Percentiles rank a stretch among this genome's conserved stretches.
These are phyloP conservation scores for Bruchidius siliquastri DNA, from an alignment of 2,888 invertebrate genomes.

Conservation along the genomic window DNA sequence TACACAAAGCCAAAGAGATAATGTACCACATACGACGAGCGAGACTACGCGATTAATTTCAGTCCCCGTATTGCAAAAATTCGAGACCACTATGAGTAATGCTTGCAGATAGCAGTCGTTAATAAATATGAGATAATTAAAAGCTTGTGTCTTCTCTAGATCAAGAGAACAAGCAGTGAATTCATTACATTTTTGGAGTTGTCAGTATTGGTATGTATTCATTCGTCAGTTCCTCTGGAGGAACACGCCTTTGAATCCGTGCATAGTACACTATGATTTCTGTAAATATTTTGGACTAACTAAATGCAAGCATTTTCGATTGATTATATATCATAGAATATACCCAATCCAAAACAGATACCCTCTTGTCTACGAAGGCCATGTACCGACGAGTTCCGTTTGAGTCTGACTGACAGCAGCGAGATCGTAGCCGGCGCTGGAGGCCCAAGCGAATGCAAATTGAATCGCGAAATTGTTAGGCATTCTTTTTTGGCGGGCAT, in stretches of 20 bases:
- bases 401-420: constrained; percentile 28
- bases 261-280: no score
- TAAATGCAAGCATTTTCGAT: no score
- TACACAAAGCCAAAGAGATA: not conserved
- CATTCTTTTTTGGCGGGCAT: constrained; percentile 34
- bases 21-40: not conserved
- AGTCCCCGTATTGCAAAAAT: not conserved
- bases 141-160: not conserved
- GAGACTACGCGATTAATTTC: not conserved
- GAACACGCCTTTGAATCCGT: no score
- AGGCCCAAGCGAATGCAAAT: constrained; percentile 40
- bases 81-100: not conserved
- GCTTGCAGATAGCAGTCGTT: not conserved
- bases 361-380: no score
- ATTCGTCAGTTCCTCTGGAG: not conserved
- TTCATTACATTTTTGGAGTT: no score
- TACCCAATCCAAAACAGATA: no score
- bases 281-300: no score
- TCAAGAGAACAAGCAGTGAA: no score
- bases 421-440: constrained; percentile 20
- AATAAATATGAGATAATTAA: not conserved
- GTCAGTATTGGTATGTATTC: not conserved
- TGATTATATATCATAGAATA: no score
- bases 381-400: not conserved
- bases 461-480: constrained; percentile 46